A percentile compares a stretch with the other conserved stretches of the same genome.
These are phyloP conservation scores for Misgurnus anguillicaudatus DNA, from an alignment of 2,113 vertebrate genomes.

Conservation along the genomic window DNA sequence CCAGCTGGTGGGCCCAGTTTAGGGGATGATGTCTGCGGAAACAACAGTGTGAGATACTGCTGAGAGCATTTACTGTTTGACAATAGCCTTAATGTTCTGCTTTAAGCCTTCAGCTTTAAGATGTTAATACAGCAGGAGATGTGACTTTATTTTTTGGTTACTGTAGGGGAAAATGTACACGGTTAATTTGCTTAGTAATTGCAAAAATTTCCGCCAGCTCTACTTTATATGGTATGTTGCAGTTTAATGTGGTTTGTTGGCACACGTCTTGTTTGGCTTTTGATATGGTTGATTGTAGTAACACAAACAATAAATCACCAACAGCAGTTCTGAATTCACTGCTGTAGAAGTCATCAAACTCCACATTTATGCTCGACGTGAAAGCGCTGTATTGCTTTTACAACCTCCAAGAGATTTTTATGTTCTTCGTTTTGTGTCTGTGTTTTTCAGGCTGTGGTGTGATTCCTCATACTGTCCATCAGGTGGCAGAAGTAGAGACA, in stretches of 20 bases:
- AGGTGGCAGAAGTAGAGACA: conserved; percentile 72
- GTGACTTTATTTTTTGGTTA: conserved; percentile 1
- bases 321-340: conserved; percentile 32
- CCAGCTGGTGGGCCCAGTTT: conserved; percentile 33
- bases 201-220: conserved; percentile 8
- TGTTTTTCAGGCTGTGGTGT: conserved; percentile 53
- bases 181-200: conserved; percentile 33
- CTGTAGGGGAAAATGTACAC: conserved; percentile 10
- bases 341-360: conserved; percentile 32
- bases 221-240: conserved; percentile 12
- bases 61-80: conserved; percentile 41
- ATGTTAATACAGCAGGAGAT: conserved; percentile 22
- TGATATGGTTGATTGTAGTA: conserved; percentile 38
- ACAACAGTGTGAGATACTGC: conserved; percentile 30
- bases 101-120: conserved; percentile 29
- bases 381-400: conserved; percentile 15
- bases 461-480: conserved; percentile 63
- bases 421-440: not conserved
- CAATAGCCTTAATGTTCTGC: conserved; percentile 42
- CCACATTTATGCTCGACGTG: not conserved
- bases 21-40: conserved; percentile 31
- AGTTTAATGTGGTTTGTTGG: conserved; percentile 38
- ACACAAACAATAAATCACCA: conserved; percentile 48
- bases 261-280: conserved; percentile 25
- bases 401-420: not conserved